Evolutionary conservation across 1,140 invertebrate genomes (phyloP), one percentile per base, ranked within the genome.

Genomic region (Brachystomella parvula): DNA sequence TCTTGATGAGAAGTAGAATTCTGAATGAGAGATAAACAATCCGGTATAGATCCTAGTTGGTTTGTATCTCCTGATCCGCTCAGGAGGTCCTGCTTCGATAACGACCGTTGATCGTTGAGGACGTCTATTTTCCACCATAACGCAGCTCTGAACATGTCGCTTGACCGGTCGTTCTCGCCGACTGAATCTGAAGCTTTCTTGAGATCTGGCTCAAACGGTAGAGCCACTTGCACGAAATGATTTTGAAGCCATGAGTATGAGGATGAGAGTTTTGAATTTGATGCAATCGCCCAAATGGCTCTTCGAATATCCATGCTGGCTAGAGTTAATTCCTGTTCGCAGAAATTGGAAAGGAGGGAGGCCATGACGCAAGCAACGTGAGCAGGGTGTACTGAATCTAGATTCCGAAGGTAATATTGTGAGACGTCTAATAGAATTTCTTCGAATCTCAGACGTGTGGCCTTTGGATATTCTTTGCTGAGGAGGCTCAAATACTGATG

Each of bases 371-470:
- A 44, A 17, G 61, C 66, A 31, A 64, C 26, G 19, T 32, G 28
- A 17, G 58, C n/a, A 6, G 67, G 28, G 32, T 59, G 61, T 2
- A 63, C 33, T 33, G 26, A 24, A 30, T 49, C 56, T 0, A 30
- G 31, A 29, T 67, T 58, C 49, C 57, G 63, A n/a, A 66, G 61
- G 26, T 49, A 68, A 26, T 31, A 59, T 31, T 68, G 66, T 1
- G 60, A 32, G 1, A 73, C 47, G 29, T 73, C 71, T n/a, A 66
- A 44, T 2, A 73, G 49, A 19, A 73, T 39, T 62, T 70, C 71
- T 61, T 73, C 66, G 6, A 73, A n/a, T 17, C 24, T 53, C 24
- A 53, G 24, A 32, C 32, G 39, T 39, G 69, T 56, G 3, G 64
- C 47, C 21, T 68, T 47, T 17, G 21, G 47, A 62, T 70, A 68